These are phyloP conservation scores for Urocolius indicus DNA, from an alignment of 2,113 vertebrate species.

Conservation along the genomic window DNA sequence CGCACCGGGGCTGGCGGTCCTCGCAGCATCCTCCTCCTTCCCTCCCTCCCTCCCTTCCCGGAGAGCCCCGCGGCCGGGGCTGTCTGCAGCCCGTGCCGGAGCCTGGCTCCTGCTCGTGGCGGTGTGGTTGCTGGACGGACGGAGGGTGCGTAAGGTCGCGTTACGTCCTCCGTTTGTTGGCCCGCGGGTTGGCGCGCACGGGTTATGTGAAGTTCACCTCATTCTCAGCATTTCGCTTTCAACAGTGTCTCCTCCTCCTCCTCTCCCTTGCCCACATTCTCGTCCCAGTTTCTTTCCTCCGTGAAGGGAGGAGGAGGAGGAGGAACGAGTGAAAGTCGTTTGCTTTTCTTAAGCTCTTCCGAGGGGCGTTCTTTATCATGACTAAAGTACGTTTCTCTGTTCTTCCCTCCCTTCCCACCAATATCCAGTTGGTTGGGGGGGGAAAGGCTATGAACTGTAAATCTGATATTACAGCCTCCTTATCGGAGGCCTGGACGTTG, in stretches of 20 bases:
- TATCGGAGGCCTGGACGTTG: background rate
- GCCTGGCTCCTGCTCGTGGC: accelerated
- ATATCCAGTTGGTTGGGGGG: accelerated
- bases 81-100: background rate
- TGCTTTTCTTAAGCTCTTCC: background rate
- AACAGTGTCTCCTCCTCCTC: background rate
- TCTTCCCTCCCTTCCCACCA: no score
- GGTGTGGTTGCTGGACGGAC: background rate
- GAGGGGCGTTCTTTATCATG: background rate
- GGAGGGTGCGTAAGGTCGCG: background rate
- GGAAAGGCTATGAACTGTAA: background rate
- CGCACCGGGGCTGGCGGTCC: background rate
- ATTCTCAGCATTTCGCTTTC: background rate
- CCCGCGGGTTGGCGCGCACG: background rate
- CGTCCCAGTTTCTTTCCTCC: background rate
- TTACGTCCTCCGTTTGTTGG: background rate
- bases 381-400: background rate
- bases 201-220: background rate
- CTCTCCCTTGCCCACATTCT: background rate
- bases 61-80: background rate
- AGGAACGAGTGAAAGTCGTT: background rate
- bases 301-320: background rate
- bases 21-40: background rate
- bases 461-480: accelerated
- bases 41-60: no score